A percentile compares a stretch with the other conserved stretches of the same genome.
phyloP scores from a whole-genome alignment of 2,113 vertebrate species.

The Terrapene triunguis region DNA sequence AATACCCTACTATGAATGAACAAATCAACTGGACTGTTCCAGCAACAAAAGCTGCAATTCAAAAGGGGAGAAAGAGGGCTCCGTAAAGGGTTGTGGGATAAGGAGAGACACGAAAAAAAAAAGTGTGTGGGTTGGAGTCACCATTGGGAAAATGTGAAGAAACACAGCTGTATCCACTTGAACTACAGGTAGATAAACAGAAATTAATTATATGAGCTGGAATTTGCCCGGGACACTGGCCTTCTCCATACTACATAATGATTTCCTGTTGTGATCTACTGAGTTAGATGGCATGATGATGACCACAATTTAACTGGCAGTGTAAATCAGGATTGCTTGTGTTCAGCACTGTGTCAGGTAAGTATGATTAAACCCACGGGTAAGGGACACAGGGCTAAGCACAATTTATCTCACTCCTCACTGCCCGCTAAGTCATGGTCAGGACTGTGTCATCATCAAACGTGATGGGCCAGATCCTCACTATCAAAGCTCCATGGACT shows the following conservation, averaged over 20 bases:
- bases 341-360: background rate
- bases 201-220: constrained; percentile 67
- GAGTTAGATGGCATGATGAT: constrained; percentile 28
- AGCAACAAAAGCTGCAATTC: no score
- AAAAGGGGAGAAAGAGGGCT: constrained; percentile 12
- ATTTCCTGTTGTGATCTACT: constrained; percentile 49
- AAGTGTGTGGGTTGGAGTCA: background rate
- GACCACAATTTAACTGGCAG: constrained; percentile 13
- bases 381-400: background rate
- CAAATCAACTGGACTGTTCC: background rate
- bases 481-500: background rate
- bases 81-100: constrained; percentile 4
- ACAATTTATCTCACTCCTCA: background rate
- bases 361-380: background rate
- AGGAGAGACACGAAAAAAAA: background rate
- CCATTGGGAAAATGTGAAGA: constrained; percentile 39
- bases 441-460: background rate
- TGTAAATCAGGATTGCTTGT: background rate
- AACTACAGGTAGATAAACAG: constrained; percentile 62
- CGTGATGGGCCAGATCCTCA: background rate
- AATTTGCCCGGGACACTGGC: constrained; percentile 45
- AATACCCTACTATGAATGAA: background rate
- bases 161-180: background rate
- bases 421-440: background rate
- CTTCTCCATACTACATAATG: background rate